These are phyloP conservation scores for Pempheris klunzingeri DNA, from an alignment of 2,797 vertebrate genomes.

Conservation along the genomic window DNA sequence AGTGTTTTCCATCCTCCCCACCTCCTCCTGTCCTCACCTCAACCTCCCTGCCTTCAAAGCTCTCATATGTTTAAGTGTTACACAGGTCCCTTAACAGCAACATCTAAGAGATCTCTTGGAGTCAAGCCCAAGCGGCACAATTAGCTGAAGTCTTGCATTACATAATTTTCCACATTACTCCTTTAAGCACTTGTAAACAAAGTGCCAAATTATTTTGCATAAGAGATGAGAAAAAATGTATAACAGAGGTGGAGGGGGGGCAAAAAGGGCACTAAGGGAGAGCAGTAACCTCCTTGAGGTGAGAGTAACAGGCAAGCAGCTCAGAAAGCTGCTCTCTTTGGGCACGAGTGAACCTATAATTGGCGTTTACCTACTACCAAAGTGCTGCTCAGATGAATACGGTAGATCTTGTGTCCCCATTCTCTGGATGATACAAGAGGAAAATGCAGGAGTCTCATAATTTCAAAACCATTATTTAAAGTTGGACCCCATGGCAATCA, in stretches of 20 bases:
- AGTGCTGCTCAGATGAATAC: slow-evolving; percentile 57
- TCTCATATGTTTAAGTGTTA: slow-evolving; percentile 73
- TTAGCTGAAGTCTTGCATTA: slow-evolving; percentile 84
- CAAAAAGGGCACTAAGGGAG: slow-evolving; percentile 32
- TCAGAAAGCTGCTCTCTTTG: slow-evolving; percentile 48
- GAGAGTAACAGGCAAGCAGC: slow-evolving; percentile 49
- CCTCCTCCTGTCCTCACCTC: slow-evolving; percentile 58
- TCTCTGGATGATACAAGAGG: slow-evolving; percentile 64
- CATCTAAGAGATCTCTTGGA: slow-evolving; percentile 81
- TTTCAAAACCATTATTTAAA: slow-evolving; percentile 69
- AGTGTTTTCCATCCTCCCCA: slow-evolving; percentile 52
- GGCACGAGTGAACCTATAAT: slow-evolving; percentile 68
- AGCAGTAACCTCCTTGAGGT: slow-evolving; percentile 29
- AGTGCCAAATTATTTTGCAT: slow-evolving; percentile 57
- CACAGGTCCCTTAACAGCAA: slow-evolving; percentile 83
- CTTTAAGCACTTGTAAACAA: slow-evolving; percentile 78
- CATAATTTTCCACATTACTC: slow-evolving; percentile 77
- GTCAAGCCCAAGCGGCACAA: slow-evolving; percentile 82
- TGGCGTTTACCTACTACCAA: slow-evolving; percentile 54
- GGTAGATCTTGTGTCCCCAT: slow-evolving; percentile 51
- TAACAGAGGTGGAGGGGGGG: slow-evolving; percentile 25
- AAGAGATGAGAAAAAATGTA: slow-evolving; percentile 47
- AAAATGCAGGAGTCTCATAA: slow-evolving; percentile 51
- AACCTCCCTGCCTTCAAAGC: slow-evolving; percentile 64
- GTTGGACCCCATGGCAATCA: slow-evolving; percentile 62